Evolutionary conservation across 2,888 invertebrate species (phyloP).

Genomic region (Agonopterix heracliana): DNA sequence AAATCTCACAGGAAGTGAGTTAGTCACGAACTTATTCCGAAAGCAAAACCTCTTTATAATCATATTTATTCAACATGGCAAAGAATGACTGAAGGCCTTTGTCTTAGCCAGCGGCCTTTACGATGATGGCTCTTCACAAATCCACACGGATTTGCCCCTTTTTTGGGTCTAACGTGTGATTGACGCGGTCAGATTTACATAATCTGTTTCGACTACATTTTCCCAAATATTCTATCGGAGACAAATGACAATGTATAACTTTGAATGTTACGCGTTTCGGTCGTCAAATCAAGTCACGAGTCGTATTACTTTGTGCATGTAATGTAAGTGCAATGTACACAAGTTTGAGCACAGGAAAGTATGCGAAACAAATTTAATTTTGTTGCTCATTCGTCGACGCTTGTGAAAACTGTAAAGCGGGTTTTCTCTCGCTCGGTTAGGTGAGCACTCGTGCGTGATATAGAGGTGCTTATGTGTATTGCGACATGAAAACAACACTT

Average conservation of each 20-base stretch:
- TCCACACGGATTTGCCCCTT: constrained; percentile 1
- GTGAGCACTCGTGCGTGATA: constrained; percentile 1
- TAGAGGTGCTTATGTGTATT: background rate
- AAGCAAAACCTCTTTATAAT: background rate
- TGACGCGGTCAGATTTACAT: background rate
- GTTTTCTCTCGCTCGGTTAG: background rate
- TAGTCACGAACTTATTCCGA: background rate
- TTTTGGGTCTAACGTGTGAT: background rate
- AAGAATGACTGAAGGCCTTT: background rate
- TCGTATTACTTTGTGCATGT: no score
- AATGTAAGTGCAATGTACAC: no score
- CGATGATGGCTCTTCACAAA: background rate
- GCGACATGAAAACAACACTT: background rate
- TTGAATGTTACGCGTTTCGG: no score
- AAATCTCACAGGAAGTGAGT: background rate
- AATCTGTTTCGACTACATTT: background rate
- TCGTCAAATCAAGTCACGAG: no score
- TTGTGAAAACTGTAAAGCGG: constrained; percentile 2
- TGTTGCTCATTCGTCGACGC: background rate
- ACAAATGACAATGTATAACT: no score
- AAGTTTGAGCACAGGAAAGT: no score
- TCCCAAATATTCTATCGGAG: no score
- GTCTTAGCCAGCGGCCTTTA: background rate
- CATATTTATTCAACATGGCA: background rate
- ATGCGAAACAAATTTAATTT: constrained; percentile 1